phyloP scores from a whole-genome alignment of 2,797 vertebrate species.

The Lutjanus argentimaculatus region DNA sequence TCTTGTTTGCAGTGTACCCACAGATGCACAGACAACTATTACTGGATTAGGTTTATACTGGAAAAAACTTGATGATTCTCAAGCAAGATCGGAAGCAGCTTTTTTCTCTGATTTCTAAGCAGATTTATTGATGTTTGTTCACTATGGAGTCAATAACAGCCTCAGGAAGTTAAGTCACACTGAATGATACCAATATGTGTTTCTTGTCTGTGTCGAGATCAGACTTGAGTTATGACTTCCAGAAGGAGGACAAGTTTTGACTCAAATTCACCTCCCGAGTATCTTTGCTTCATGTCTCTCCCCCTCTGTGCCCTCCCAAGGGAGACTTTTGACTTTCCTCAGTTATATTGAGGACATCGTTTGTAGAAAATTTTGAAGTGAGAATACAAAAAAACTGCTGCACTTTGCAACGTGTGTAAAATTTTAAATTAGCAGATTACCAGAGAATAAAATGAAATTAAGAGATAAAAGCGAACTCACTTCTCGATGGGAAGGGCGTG shows the following conservation, averaged over 20 bases:
- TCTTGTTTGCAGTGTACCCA: neutral
- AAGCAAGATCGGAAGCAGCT: neutral
- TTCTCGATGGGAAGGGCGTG: conserved; percentile 97
- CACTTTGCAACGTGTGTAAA: neutral
- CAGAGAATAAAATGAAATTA: neutral
- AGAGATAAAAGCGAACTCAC: conserved; percentile 84
- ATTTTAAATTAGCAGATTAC: neutral
- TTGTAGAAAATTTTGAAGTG: neutral
- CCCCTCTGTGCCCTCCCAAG: too few species aligned
- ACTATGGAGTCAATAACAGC: too few species aligned
- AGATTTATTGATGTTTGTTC: neutral
- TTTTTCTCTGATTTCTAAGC: neutral
- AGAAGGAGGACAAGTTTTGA: neutral
- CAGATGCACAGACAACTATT: neutral
- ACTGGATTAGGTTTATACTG: neutral
- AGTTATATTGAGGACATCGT: too few species aligned
- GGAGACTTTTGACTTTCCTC: neutral
- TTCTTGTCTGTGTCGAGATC: neutral
- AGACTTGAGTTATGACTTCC: neutral
- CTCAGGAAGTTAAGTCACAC: too few species aligned
- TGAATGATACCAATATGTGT: neutral
- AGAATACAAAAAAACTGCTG: too few species aligned
- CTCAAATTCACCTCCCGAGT: neutral
- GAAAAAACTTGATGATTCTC: neutral
- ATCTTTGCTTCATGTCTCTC: neutral